A percentile compares a stretch with the other conserved stretches of the same genome.
phyloP scores from a whole-genome alignment of 2,797 vertebrate genomes.

The Furcifer pardalis region DNA sequence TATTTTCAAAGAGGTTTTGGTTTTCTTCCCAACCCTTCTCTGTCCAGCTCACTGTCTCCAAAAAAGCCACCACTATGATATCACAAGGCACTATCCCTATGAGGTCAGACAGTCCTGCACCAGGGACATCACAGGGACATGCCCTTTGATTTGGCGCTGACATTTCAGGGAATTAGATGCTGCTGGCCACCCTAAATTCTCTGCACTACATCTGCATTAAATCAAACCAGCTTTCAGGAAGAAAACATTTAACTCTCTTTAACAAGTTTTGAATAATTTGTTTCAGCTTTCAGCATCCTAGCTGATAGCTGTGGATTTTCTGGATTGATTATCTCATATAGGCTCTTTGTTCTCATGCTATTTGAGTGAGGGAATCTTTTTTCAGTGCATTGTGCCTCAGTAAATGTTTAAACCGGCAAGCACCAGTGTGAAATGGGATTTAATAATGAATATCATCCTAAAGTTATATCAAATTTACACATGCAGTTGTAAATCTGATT shows the following conservation, averaged over 20 bases:
- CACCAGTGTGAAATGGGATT: conserved; percentile 17
- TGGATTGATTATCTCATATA: conserved; percentile 10
- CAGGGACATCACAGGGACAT: too few species aligned
- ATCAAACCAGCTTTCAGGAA: neutral
- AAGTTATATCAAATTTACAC: conserved; percentile 25
- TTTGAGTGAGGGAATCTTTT: conserved; percentile 9
- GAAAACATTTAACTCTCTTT: neutral
- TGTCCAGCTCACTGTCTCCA: too few species aligned
- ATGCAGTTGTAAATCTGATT: conserved; percentile 22
- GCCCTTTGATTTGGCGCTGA: too few species aligned
- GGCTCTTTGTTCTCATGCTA: conserved; percentile 20
- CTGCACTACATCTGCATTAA: neutral
- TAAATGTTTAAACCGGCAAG: conserved; percentile 25
- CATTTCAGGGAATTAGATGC: too few species aligned
- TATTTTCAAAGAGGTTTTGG: too few species aligned
- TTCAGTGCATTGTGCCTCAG: neutral
- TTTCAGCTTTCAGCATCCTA: conserved; percentile 34
- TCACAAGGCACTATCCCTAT: too few species aligned
- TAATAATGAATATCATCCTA: neutral
- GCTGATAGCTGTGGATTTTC: conserved; percentile 13
- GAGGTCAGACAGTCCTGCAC: too few species aligned
- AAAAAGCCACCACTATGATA: too few species aligned
- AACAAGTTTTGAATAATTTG: neutral
- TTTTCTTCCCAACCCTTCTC: too few species aligned
- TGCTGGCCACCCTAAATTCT: neutral